Percentiles rank a stretch among this genome's conserved stretches.
phyloP scores from a whole-genome alignment of 2,113 vertebrate genomes.

The Gasterosteus aculeatus region DNA sequence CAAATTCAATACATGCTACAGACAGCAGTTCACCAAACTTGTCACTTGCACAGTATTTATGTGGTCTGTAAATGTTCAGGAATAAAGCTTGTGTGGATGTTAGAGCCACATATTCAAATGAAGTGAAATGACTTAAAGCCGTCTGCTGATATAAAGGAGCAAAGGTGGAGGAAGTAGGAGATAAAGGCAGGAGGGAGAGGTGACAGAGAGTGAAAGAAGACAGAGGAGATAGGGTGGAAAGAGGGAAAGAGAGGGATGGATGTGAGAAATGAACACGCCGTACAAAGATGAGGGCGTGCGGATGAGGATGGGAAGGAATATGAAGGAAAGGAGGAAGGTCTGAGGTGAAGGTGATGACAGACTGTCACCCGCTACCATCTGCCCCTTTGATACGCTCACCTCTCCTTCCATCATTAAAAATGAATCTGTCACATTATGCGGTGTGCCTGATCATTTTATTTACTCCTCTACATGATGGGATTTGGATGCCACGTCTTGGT shows the following conservation, averaged over 20 bases:
- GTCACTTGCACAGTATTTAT: too few species aligned
- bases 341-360: constrained; percentile 66
- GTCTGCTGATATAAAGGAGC: constrained; percentile 19
- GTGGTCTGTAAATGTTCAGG: too few species aligned
- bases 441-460: constrained; percentile 25
- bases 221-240: constrained; percentile 29
- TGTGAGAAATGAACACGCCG: constrained; percentile 29
- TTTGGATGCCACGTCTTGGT: constrained; percentile 38
- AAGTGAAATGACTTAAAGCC: too few species aligned
- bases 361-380: constrained; percentile 54
- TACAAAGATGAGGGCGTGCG: constrained; percentile 51
- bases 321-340: constrained; percentile 25
- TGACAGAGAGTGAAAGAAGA: constrained; percentile 33
- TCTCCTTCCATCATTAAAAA: constrained; percentile 55
- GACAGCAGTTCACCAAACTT: too few species aligned
- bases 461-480: constrained; percentile 43
- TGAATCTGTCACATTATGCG: constrained; percentile 64
- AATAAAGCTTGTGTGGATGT: too few species aligned
- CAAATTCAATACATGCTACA: too few species aligned
- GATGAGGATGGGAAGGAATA: constrained; percentile 30
- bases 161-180: constrained; percentile 36
- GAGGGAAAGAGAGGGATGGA: constrained; percentile 23
- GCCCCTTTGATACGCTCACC: constrained; percentile 55
- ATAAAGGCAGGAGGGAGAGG: constrained; percentile 49
- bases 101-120: too few species aligned